Evolutionary conservation across 2,888 invertebrate species (phyloP), one percentile per base, ranked within the genome.

Genomic region (Drosophila neoperkinsi): DNA sequence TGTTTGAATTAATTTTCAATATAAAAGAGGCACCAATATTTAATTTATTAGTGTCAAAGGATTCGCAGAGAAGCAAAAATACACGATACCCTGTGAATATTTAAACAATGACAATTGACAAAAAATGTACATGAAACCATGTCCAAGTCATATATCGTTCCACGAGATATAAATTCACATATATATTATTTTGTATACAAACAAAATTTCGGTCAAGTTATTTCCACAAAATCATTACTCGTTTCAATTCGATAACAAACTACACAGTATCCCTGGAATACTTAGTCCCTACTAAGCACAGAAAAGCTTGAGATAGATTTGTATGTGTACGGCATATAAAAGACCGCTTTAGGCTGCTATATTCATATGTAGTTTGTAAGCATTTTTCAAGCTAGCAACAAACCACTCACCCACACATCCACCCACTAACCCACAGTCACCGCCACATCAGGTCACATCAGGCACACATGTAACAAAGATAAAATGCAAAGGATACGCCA

Each of bases 41-140:
- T 64, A 76, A 87, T 89, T 87, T 89, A 89, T 89, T 82, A 61
- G 71, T 77, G 82, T 74, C 76, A 81, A 81, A 75, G 66, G 68
- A 71, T 52, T 65, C 68, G 53, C 50, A 74, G 41, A 59, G 66
- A 74, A 34, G 60, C 56, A 62, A 30, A 41, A 31, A 21, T n/a
- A 6, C n/a, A 52, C 10, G 5, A 60, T 68, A 73, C 67, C 73
- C 76, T 77, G 56, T 60, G 46, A 34, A 25, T 31, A 28, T 25
- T 31, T 25, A 2, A 16, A 2, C 13, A 30, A 46, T 31, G 25
- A 18, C 11, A 55, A 13, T n/a, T 6, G 1, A 30, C 5, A 13
- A 1, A 7, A 25, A 41, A 10, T 9, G 18, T 18, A 16, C 18
- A 18, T 7, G 11, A 10, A 36, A 28, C 4, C 9, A 25, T 18